Conservation (phyloP, 1,140 invertebrate species). For the Drosophila funebris region DNA sequence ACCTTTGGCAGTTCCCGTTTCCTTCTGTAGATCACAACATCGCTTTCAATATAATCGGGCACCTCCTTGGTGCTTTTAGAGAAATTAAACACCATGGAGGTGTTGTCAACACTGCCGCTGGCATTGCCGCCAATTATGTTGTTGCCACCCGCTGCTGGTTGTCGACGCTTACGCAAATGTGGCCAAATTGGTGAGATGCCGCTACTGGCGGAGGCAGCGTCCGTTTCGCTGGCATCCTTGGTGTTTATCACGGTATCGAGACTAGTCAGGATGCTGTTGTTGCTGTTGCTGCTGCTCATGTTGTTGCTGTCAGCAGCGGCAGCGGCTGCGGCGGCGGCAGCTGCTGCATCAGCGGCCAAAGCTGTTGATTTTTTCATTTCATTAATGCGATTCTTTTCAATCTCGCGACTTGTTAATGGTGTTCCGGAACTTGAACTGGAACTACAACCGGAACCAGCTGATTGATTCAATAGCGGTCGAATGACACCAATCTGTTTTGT, state of each 20-base stretch:
- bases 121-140: conserved; percentile 40
- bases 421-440: conserved; percentile 26
- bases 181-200: conserved; percentile 68
- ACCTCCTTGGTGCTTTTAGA: conserved; percentile 90
- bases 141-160: conserved; percentile 22
- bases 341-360: conserved; percentile 60
- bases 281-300: too few species aligned
- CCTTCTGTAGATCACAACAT: conserved; percentile 89
- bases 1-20: conserved; percentile 89
- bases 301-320: background rate
- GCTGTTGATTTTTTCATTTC: conserved; percentile 85
- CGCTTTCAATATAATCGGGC: conserved; percentile 95
- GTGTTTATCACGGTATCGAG: conserved; percentile 72
- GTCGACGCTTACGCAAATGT: conserved; percentile 59
- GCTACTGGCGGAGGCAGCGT: conserved; percentile 83
- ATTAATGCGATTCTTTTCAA: conserved; percentile 90
- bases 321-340: conserved; percentile 47
- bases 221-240: conserved; percentile 82
- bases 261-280: conserved; percentile 50
- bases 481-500: conserved; percentile 79
- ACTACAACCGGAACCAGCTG: conserved; percentile 15
- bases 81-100: conserved; percentile 94
- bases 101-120: conserved; percentile 79
- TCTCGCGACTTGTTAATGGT: conserved; percentile 86
- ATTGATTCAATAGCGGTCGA: conserved; percentile 59